Percentiles rank a stretch among this genome's conserved stretches.
Conservation (phyloP, 2,888 invertebrate species). For the Leptogaster cylindrica region DNA sequence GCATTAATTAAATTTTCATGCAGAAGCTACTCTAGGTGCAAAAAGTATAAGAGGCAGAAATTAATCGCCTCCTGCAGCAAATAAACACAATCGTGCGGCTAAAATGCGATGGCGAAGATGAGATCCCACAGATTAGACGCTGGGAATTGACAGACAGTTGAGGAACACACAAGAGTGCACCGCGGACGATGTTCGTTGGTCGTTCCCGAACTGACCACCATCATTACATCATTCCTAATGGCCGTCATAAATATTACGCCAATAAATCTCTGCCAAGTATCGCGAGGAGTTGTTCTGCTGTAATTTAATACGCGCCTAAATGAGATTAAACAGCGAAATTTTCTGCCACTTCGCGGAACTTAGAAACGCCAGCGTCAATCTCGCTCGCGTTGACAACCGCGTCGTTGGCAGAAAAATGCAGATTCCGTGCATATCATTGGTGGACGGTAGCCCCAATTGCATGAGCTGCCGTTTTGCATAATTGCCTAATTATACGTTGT, state of each 20-base stretch:
- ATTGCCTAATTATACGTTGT: constrained; percentile 30
- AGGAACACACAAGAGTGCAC: constrained; percentile 6
- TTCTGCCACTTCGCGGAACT: not conserved
- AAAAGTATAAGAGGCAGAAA: constrained; percentile 24
- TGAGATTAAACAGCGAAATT: constrained; percentile 13
- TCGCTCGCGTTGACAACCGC: constrained; percentile 10
- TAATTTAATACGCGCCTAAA: constrained; percentile 22
- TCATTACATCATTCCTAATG: constrained; percentile 25
- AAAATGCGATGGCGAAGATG: constrained; percentile 17
- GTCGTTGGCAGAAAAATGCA: too few species aligned
- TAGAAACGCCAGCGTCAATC: not conserved
- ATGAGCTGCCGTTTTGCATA: constrained; percentile 21
- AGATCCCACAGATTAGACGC: constrained; percentile 4
- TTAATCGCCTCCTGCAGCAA: constrained; percentile 20
- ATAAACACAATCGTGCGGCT: constrained; percentile 8
- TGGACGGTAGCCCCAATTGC: too few species aligned
- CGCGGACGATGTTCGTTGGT: not conserved
- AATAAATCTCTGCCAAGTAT: constrained; percentile 29
- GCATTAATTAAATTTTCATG: constrained; percentile 39
- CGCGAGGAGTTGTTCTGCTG: not conserved
- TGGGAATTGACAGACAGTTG: constrained; percentile 32
- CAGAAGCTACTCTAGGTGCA: constrained; percentile 12
- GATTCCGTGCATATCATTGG: too few species aligned
- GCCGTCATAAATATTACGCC: constrained; percentile 31
- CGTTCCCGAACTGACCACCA: constrained; percentile 11